These are phyloP conservation scores for Chaunax sp. DNA, from an alignment of 2,797 vertebrate genomes.

Conservation along the genomic window DNA sequence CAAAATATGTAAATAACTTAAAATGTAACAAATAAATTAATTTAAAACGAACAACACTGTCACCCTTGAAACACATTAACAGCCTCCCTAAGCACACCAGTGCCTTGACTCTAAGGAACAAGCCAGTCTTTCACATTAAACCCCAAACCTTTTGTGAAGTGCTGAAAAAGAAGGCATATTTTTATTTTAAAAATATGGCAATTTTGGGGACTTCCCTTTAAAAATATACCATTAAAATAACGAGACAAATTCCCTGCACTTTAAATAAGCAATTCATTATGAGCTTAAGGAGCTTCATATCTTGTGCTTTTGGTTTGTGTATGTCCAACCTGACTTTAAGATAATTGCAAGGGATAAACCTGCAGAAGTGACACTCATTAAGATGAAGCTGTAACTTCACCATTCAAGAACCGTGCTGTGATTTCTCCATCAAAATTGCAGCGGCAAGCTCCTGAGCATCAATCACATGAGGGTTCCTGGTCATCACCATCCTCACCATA, in stretches of 20 bases:
- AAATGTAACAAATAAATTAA: constrained; percentile 73
- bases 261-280: constrained; percentile 20
- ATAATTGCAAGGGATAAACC: constrained; percentile 9
- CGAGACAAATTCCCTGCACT: constrained; percentile 32
- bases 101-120: constrained; percentile 17
- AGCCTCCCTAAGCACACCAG: constrained; percentile 19
- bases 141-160: constrained; percentile 53
- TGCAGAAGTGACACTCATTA: constrained; percentile 6
- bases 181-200: constrained; percentile 35
- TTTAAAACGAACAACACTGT: constrained; percentile 51
- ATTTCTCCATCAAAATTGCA: constrained; percentile 93
- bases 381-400: constrained; percentile 4
- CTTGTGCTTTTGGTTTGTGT: constrained; percentile 38
- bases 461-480: constrained; percentile 90
- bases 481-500: constrained; percentile 92
- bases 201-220: constrained; percentile 49
- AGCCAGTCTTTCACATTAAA: constrained; percentile 25
- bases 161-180: constrained; percentile 60
- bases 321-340: constrained; percentile 16
- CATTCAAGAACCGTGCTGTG: constrained; percentile 87
- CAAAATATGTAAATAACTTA: constrained; percentile 74
- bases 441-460: constrained; percentile 97
- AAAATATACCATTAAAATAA: constrained; percentile 48
- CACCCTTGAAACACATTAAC: constrained; percentile 37
- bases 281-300: neutral